A percentile compares a stretch with the other conserved stretches of the same genome.
Evolutionary conservation across 2,888 invertebrate species (phyloP).

Genomic region (Caenorhabditis becei): DNA sequence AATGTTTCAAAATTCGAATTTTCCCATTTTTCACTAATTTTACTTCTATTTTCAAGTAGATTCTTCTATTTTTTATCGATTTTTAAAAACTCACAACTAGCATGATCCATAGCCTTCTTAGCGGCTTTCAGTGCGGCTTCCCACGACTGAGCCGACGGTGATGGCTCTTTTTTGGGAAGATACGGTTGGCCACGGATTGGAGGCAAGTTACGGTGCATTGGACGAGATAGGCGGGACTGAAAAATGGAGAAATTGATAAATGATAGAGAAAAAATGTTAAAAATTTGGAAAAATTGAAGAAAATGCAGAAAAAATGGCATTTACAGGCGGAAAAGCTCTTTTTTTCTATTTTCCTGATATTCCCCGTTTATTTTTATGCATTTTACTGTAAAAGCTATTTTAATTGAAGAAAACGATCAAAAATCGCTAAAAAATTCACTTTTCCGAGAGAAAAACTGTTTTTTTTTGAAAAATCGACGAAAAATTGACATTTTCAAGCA

Average conservation of each 20-base stretch:
- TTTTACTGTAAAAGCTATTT: too few species aligned
- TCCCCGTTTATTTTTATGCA: too few species aligned
- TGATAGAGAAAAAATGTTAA: not conserved
- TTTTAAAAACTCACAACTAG: slow-evolving; percentile 7
- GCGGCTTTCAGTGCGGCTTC: slow-evolving; percentile 2
- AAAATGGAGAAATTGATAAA: not conserved
- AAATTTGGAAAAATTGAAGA: not conserved
- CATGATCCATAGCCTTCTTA: slow-evolving; percentile 16
- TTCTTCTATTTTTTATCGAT: not conserved
- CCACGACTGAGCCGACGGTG: not conserved
- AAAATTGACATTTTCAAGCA: too few species aligned
- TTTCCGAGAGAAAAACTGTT: too few species aligned
- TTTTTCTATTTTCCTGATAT: not conserved
- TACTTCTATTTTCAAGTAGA: too few species aligned
- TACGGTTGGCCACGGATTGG: slow-evolving; percentile 38
- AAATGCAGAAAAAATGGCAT: not conserved
- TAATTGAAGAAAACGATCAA: too few species aligned
- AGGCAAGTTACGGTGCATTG: slow-evolving; percentile 16
- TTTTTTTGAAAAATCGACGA: not conserved
- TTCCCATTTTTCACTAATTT: too few species aligned
- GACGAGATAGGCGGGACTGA: slow-evolving; percentile 47
- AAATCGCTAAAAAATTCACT: not conserved
- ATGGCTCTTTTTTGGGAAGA: slow-evolving; percentile 8
- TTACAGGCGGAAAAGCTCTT: too few species aligned
- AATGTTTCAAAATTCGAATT: too few species aligned